phyloP scores from a whole-genome alignment of 2,888 invertebrate genomes.

The Gastrophysa polygoni region DNA sequence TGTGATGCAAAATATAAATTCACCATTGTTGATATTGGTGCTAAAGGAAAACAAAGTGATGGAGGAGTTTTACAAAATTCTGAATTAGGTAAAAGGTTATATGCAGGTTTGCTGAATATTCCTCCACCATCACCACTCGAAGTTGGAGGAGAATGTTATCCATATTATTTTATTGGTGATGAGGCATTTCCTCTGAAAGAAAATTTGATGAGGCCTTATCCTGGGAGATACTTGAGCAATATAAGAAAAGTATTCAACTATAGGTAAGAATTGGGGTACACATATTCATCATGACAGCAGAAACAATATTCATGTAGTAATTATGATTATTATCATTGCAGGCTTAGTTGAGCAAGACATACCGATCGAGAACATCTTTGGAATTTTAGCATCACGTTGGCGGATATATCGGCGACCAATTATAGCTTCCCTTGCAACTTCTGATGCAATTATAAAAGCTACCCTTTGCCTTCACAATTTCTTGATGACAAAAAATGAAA shows the following conservation, averaged over 20 bases:
- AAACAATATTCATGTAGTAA: too few relatives aligned
- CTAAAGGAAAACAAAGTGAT: slow-evolving; percentile 46
- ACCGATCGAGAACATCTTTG: neutral
- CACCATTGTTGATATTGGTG: slow-evolving; percentile 46
- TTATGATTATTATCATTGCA: too few relatives aligned
- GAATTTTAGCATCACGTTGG: neutral
- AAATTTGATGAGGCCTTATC: slow-evolving; percentile 8
- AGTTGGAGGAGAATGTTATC: neutral
- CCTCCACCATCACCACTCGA: neutral
- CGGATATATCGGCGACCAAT: slow-evolving; percentile 14
- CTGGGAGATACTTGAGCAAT: slow-evolving; percentile 1
- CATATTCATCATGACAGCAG: too few relatives aligned
- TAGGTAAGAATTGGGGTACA: too few relatives aligned
- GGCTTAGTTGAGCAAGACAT: too few relatives aligned
- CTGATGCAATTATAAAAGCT: slow-evolving; percentile 18
- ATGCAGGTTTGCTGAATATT: neutral
- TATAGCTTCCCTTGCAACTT: slow-evolving; percentile 12
- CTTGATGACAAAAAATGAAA: too few relatives aligned
- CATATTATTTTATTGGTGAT: slow-evolving; percentile 9
- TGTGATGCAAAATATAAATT: slow-evolving; percentile 47
- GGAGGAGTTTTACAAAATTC: slow-evolving; percentile 40
- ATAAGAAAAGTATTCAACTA: slow-evolving; percentile 14
- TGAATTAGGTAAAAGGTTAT: slow-evolving; percentile 19
- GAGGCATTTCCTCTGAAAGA: slow-evolving; percentile 8
- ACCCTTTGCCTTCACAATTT: slow-evolving; percentile 25